Conservation (phyloP, 2,797 vertebrate species). For the Paratrypauchen microcephalus region DNA sequence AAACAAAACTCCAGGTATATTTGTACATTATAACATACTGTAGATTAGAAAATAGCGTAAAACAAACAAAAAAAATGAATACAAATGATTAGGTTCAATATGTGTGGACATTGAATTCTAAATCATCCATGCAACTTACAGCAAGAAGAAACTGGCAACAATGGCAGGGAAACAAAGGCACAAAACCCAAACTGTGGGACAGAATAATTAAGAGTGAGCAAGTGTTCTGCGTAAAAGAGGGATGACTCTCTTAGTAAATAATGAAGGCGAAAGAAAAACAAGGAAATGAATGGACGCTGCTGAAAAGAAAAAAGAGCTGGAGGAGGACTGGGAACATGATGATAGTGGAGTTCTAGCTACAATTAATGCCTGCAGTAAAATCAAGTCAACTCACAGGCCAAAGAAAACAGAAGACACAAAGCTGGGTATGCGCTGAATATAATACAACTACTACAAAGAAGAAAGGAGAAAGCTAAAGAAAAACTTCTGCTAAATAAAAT, state of each 20-base stretch:
- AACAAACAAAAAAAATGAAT: no score
- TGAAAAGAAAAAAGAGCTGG: conserved; percentile 47
- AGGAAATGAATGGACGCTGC: conserved; percentile 58
- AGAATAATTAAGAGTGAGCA: conserved; percentile 48
- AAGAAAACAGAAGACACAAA: neutral
- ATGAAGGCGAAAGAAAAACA: conserved; percentile 41
- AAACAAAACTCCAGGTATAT: no score
- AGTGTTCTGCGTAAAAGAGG: conserved; percentile 27
- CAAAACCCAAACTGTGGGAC: conserved; percentile 35
- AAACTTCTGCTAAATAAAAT: neutral
- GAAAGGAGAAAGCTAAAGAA: neutral
- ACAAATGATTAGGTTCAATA: no score
- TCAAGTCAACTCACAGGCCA: conserved; percentile 14
- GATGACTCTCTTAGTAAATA: conserved; percentile 62
- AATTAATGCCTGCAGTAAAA: conserved; percentile 39
- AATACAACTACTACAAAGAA: neutral
- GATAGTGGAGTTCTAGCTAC: conserved; percentile 21
- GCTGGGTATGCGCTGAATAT: neutral
- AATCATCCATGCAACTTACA: no score
- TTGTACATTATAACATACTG: no score
- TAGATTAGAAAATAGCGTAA: no score
- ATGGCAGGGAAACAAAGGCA: conserved; percentile 29
- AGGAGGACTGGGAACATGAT: conserved; percentile 29
- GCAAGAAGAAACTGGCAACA: neutral
- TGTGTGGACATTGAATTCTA: no score